phyloP scores from a whole-genome alignment of 2,888 invertebrate genomes.

The Caenorhabditis panamensis region DNA sequence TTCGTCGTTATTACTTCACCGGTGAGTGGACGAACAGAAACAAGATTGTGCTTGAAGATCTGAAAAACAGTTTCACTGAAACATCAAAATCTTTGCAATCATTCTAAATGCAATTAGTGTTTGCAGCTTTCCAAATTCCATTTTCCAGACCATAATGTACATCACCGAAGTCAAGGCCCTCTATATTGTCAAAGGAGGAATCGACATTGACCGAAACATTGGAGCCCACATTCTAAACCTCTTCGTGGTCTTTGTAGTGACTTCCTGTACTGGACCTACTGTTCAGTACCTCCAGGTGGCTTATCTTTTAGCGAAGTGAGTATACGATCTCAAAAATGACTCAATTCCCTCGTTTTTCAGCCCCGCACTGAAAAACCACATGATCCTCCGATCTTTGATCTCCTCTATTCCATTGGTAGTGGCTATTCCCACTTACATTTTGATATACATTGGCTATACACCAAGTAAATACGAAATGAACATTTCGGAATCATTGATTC shows the following conservation, averaged over 20 bases:
- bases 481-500: conserved; percentile 26
- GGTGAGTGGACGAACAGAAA: conserved; percentile 27
- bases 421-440: conserved; percentile 26
- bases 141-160: conserved; percentile 51
- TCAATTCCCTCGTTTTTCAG: conserved; percentile 14
- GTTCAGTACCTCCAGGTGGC: conserved; percentile 46
- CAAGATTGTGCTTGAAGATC: neutral
- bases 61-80: no score
- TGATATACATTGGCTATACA: conserved; percentile 26
- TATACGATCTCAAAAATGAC: neutral
- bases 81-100: no score
- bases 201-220: conserved; percentile 19
- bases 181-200: conserved; percentile 52
- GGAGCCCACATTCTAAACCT: conserved; percentile 36
- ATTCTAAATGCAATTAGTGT: no score
- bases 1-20: conserved; percentile 34
- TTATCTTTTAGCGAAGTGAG: conserved; percentile 35
- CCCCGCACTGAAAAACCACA: conserved; percentile 35
- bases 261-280: conserved; percentile 42
- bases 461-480: conserved; percentile 34
- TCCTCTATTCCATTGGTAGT: conserved; percentile 19
- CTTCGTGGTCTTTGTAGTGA: conserved; percentile 36
- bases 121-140: no score
- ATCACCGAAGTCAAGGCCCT: conserved; percentile 29
- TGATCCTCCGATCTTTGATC: conserved; percentile 19